Percentiles rank a stretch among this genome's conserved stretches.
Evolutionary conservation across 2,797 vertebrate genomes (phyloP).

Genomic region (Trachops cirrhosus): DNA sequence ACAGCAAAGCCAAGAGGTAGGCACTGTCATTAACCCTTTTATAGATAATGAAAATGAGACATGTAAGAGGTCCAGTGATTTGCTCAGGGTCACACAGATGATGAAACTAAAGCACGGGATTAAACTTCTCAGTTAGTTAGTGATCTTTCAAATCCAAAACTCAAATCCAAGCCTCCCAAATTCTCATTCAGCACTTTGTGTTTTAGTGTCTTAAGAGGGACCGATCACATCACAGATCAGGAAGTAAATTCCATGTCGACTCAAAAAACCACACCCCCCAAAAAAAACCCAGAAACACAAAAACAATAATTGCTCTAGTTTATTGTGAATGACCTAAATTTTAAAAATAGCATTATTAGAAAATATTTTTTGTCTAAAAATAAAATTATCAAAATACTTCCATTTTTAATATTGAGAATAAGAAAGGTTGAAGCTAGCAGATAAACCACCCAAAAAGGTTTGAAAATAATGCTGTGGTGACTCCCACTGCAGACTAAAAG

Average conservation of each 20-base stretch:
- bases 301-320: not conserved
- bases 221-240: not conserved
- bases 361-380: not conserved
- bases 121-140: not conserved
- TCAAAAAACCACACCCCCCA: not conserved
- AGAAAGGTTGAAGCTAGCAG: not conserved
- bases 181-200: not conserved
- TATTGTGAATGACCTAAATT: not conserved
- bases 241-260: not conserved
- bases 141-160: not conserved
- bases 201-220: not conserved
- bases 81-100: not conserved
- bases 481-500: not conserved
- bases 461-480: not conserved
- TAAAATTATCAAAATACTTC: not conserved
- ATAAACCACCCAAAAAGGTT: not conserved
- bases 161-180: not conserved
- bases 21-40: not conserved
- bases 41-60: not conserved
- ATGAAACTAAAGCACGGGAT: not conserved
- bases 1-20: not conserved
- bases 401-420: not conserved
- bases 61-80: not conserved
- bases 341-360: not conserved
- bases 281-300: not conserved